Percentiles rank a stretch among this genome's conserved stretches.
Conservation (phyloP, 2,888 invertebrate species). For the Parelbella ahira region DNA sequence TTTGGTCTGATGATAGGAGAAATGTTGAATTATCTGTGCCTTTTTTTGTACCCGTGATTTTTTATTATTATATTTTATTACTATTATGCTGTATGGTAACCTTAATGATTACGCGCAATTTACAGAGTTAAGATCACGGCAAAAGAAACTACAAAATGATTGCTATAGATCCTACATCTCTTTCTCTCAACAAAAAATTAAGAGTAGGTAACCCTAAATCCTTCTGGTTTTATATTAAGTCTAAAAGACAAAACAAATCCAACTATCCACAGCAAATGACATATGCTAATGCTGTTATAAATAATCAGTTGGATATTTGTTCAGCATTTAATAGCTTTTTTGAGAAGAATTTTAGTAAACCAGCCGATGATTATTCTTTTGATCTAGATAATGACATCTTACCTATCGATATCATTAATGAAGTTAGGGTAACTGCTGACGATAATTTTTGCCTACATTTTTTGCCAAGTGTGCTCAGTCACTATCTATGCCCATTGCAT, state of each 20-base stretch:
- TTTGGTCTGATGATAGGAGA: no score
- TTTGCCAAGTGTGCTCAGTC: conserved; percentile 1
- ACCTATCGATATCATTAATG: background rate
- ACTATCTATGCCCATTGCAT: background rate
- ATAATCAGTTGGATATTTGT: conserved; percentile 1
- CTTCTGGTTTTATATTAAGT: conserved; percentile 25
- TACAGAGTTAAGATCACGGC: background rate
- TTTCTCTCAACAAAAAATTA: conserved; percentile 2
- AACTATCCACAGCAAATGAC: conserved; percentile 20
- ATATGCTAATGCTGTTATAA: conserved; percentile 2
- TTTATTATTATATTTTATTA: no score
- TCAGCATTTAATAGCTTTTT: conserved; percentile 3
- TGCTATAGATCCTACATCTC: background rate
- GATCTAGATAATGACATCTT: background rate
- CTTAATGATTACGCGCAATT: background rate
- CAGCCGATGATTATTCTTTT: background rate
- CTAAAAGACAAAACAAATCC: conserved; percentile 9
- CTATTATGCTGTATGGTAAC: no score
- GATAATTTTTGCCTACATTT: background rate
- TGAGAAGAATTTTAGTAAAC: conserved; percentile 1
- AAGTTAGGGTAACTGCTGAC: background rate
- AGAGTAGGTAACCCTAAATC: conserved; percentile 14
- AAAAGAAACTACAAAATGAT: background rate
- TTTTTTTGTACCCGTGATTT: no score
- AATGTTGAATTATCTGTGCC: no score